Base-by-base conservation (phyloP, 2,888 invertebrate species). In the Eupithecia exiguata region DNA sequence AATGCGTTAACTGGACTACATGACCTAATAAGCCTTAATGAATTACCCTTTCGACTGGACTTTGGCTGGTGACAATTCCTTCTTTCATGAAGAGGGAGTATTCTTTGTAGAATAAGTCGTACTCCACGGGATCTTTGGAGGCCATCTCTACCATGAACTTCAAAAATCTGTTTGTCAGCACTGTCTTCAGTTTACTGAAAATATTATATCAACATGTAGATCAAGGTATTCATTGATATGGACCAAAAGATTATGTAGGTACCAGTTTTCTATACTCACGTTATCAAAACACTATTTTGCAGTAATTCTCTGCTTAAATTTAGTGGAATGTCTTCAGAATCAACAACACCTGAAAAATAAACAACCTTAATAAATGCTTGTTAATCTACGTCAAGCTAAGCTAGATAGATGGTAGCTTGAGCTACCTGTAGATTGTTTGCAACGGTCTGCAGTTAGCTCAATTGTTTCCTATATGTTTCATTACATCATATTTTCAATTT, bases 291-390 rank as follows among this genome's bases (percentile, higher is more conserved):
- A 90, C 98, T 98, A 86, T 99, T 99, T 92, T 99, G 99, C 68
- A 99, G 94, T 75, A 99, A 92, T 91, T 99, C 99, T 86, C 99
- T 95, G 88, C 99, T 99, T 77, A 99, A 95, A 95, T 99, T 99
- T 72, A 99, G 94, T 62, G 99, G 99, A 94, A 99, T 99, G 91
- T 99, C 99, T 95, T 99, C 99, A 1, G 99, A 99, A 94, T 99
- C 99, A 21, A 99, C 98, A 43, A 99, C 99, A 87, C 99, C 96
- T 96, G 84, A 68, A 89, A 89, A 63, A 75, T 72, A 71, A 43
- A 70, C 4, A 36, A n/a, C 38, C 9, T 36, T 38, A 62, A 2
- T 9, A 35, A 35, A 18, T 18, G 30, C 30, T 62, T 62, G 16
- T 35, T 62, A 16, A 35, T 62, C 58, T 25, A 53, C 12, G 10